Percentiles rank a stretch among this genome's conserved stretches.
phyloP scores from a whole-genome alignment of 2,888 invertebrate species.

The Drosophila cognata region DNA sequence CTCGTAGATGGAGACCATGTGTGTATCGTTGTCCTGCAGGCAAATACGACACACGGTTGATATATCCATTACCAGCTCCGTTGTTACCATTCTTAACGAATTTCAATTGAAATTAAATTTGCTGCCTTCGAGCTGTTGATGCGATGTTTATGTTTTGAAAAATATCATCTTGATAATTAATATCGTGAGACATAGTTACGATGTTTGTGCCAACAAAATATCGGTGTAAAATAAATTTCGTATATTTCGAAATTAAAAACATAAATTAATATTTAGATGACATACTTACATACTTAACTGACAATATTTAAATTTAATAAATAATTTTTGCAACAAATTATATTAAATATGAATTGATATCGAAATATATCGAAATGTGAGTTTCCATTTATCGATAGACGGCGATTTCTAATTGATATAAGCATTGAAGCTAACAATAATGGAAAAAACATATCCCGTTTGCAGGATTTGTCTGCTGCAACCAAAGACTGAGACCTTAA shows the following conservation, averaged over 20 bases:
- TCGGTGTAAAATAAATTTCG: slow-evolving; percentile 5
- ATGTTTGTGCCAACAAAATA: neutral
- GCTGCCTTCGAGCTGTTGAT: neutral
- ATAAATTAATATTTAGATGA: neutral
- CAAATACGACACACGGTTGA: slow-evolving; percentile 79
- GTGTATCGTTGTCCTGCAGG: slow-evolving; percentile 69
- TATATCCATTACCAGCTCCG: slow-evolving; percentile 58
- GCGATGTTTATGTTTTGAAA: slow-evolving; percentile 40
- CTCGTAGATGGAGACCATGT: slow-evolving; percentile 80
- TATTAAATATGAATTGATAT: neutral
- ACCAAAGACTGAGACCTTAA: slow-evolving; percentile 55
- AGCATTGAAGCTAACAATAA: slow-evolving; percentile 15
- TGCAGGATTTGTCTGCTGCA: slow-evolving; percentile 76
- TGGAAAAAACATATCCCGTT: slow-evolving; percentile 37
- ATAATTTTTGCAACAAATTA: neutral
- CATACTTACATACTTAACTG: neutral
- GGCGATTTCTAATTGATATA: slow-evolving; percentile 4
- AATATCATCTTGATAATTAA: slow-evolving; percentile 9
- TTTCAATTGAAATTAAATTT: neutral
- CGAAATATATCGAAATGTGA: slow-evolving; percentile 1
- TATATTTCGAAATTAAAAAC: neutral
- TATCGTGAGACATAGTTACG: slow-evolving; percentile 1
- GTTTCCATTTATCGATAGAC: neutral
- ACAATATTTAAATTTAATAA: neutral
- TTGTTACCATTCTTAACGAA: slow-evolving; percentile 31